Percentiles rank a stretch among this genome's conserved stretches.
These are phyloP conservation scores for Schizopygopsis malacanthus DNA, from an alignment of 2,797 vertebrate species.

Conservation along the genomic window DNA sequence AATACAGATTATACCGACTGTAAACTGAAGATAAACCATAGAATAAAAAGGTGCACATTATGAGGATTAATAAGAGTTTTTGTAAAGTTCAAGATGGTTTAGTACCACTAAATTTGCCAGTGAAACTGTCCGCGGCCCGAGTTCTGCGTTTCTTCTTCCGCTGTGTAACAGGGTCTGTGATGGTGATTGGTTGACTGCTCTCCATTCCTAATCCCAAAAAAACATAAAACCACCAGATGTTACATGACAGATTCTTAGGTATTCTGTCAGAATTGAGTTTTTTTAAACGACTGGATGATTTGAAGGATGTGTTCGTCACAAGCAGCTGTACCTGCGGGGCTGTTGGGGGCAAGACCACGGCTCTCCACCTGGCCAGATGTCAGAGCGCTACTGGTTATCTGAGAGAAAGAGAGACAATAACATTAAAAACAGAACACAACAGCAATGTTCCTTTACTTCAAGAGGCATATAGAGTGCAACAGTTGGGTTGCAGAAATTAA, in stretches of 20 bases:
- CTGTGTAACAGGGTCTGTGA: conserved; percentile 83
- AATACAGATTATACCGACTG: background rate
- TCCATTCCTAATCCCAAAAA: conserved; percentile 79
- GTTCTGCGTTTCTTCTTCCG: conserved; percentile 91
- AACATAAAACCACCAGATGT: background rate
- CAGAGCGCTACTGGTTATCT: conserved; percentile 67
- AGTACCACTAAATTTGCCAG: conserved; percentile 90
- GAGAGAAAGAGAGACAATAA: conserved; percentile 26
- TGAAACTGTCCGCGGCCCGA: conserved; percentile 84
- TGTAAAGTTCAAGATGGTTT: no score
- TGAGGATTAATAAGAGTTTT: background rate
- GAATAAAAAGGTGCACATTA: background rate
- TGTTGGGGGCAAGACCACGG: conserved; percentile 60
- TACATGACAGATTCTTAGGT: background rate
- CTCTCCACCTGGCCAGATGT: conserved; percentile 72
- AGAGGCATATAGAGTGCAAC: background rate
- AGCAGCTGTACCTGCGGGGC: conserved; percentile 66
- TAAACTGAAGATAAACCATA: background rate
- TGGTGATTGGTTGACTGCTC: conserved; percentile 88
- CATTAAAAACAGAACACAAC: conserved; percentile 19
- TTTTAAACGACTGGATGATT: background rate
- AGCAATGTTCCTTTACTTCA: background rate
- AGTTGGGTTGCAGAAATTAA: background rate
- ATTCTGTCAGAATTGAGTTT: background rate
- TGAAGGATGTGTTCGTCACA: background rate